Base-by-base conservation (phyloP, 2,113 vertebrate genomes). In the Mugil cephalus region DNA sequence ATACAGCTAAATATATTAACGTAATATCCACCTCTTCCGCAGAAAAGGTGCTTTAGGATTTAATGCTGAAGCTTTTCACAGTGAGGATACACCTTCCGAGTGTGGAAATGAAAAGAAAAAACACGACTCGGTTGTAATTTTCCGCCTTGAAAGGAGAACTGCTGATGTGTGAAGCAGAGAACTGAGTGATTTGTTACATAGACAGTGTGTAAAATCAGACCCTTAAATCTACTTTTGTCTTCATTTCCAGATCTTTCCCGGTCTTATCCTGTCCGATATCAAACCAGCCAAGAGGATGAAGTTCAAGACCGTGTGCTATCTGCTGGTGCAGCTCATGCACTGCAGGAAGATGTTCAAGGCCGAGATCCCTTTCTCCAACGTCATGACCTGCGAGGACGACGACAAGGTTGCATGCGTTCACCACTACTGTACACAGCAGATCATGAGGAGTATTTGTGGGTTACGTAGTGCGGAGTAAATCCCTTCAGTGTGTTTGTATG, bases 281-380 rank as follows among this genome's bases (percentile, higher is more conserved):
- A 99, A 99, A 80, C 97, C 98, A 51, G 98, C 97, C 85, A 99
- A 99, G 91, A 95, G 96, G 89, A 99, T 99, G 97, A 98, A 98
- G 93, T 99, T 99, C 71, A 99, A 99, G 92, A 99, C 98, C 0
- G 97, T 99, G 48, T 99, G 98, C 86, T 99, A 98, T 87, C 89
- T 99, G 81, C 93, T 99, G 38, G 98, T 99, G 53, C 98, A 99
- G 86, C 96, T 99, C 21, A 99, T 99, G 97, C 98, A 99, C 86
- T 99, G 98, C 69, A 94, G 98, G 58, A 98, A 98, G 91, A 99
- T 99, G 98, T 99, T 99, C 90, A 98, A 98, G 91, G 98, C 98
- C 0, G 97, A 99, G 92, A 99, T 99, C 83, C 87, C 89, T 17
- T 92, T 90, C 70, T 88, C 89, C 69, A 90, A 88, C 19, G 89